Percentiles rank a stretch among this genome's conserved stretches.
Evolutionary conservation across 2,113 vertebrate species (phyloP).

Genomic region (Podarcis muralis): DNA sequence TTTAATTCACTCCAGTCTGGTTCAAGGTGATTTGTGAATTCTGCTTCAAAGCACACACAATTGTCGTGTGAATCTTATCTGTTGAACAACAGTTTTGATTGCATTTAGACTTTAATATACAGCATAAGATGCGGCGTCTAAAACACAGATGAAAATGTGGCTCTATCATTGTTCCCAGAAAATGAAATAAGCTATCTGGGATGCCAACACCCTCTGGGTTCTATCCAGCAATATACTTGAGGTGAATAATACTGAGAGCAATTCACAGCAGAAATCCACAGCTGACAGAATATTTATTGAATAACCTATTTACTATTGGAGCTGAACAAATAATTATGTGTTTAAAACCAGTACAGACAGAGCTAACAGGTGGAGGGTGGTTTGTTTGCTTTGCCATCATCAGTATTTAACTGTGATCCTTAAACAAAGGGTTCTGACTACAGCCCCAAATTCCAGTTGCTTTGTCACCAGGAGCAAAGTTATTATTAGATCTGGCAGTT

Average conservation of each 20-base stretch:
- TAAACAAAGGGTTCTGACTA: neutral
- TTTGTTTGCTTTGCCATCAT: neutral
- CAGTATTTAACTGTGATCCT: neutral
- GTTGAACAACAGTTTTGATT: neutral
- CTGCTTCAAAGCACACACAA: neutral
- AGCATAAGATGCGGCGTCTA: too few species aligned
- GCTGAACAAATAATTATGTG: slow-evolving; percentile 10
- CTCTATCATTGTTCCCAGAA: neutral
- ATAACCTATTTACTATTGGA: slow-evolving; percentile 34
- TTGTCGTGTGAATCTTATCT: neutral
- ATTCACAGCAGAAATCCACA: slow-evolving; percentile 50
- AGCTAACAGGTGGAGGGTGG: neutral
- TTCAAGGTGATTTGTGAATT: neutral
- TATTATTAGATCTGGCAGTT: neutral
- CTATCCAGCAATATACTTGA: neutral
- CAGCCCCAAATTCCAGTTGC: neutral
- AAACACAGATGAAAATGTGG: neutral
- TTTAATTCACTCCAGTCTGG: neutral
- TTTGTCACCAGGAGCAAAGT: neutral
- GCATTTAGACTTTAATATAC: neutral
- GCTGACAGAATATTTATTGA: slow-evolving; percentile 28
- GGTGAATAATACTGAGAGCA: slow-evolving; percentile 40
- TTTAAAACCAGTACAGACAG: slow-evolving; percentile 1
- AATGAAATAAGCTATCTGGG: neutral
- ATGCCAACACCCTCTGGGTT: neutral